These are phyloP conservation scores for Calosoma granatense DNA, from an alignment of 1,140 invertebrate species.

Conservation along the genomic window DNA sequence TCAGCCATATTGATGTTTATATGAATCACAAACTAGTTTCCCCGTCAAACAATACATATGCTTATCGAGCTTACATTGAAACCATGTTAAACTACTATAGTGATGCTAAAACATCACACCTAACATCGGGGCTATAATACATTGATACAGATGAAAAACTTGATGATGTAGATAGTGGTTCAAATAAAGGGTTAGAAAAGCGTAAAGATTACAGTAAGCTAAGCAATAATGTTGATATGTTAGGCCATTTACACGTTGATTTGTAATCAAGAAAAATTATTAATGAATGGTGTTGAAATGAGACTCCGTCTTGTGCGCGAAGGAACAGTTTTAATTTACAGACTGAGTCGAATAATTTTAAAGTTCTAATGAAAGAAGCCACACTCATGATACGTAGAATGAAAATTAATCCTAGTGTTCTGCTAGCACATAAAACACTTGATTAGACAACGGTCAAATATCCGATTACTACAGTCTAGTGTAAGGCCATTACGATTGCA, in stretches of 20 bases:
- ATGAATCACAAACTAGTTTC: slow-evolving; percentile 38
- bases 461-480: no score
- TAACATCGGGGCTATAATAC: no score
- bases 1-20: slow-evolving; percentile 33
- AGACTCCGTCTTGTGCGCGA: slow-evolving; percentile 26
- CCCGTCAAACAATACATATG: slow-evolving; percentile 33
- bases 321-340: slow-evolving; percentile 31
- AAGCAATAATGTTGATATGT: slow-evolving; percentile 21
- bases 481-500: no score
- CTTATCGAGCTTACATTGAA: no score
- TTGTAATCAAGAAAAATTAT: slow-evolving; percentile 33
- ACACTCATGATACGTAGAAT: no score
- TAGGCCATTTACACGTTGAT: slow-evolving; percentile 24
- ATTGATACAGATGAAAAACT: no score
- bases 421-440: no score
- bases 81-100: no score
- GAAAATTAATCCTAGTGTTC: no score
- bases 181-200: slow-evolving; percentile 30
- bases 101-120: no score
- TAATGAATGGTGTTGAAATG: slow-evolving; percentile 34
- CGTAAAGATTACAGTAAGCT: slow-evolving; percentile 20
- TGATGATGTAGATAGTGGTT: slow-evolving; percentile 30
- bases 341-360: slow-evolving; percentile 15
- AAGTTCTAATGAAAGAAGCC: slow-evolving; percentile 24
- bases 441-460: no score